phyloP scores from a whole-genome alignment of 2,797 vertebrate genomes.

The Tapera naevia region DNA sequence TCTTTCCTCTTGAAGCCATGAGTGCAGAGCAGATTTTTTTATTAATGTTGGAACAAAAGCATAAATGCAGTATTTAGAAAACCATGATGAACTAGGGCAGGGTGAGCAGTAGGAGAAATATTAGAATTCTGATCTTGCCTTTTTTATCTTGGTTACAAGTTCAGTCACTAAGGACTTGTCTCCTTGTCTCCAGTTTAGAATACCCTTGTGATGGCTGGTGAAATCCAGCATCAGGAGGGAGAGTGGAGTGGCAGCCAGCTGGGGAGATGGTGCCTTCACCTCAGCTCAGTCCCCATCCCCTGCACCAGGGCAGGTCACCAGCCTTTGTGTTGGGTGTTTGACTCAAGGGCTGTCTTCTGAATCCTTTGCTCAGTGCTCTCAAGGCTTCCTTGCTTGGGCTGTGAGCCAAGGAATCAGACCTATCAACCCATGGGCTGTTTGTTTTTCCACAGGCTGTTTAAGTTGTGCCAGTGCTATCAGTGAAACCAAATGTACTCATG shows the following conservation, averaged over 20 bases:
- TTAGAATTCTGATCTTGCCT: neutral
- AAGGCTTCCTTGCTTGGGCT: neutral
- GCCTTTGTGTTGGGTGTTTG: neutral
- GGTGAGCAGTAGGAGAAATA: neutral
- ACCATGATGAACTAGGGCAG: neutral
- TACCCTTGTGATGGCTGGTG: neutral
- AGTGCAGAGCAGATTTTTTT: neutral
- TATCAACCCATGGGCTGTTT: neutral
- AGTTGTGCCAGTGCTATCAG: neutral
- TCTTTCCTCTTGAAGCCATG: neutral
- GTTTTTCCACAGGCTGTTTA: conserved; percentile 11
- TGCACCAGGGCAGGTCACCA: neutral
- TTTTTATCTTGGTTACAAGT: neutral
- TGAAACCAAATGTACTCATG: neutral
- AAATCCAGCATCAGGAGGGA: neutral
- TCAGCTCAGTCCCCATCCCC: neutral
- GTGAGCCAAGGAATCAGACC: neutral
- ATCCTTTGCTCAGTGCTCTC: neutral
- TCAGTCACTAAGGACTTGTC: neutral
- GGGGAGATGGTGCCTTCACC: neutral
- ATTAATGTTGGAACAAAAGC: neutral
- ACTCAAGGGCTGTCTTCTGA: neutral
- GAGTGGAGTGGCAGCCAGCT: neutral
- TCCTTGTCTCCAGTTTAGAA: too few relatives aligned
- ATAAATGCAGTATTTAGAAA: neutral